Evolutionary conservation across 2,888 invertebrate species (phyloP).

Genomic region (Cephus pulcher): DNA sequence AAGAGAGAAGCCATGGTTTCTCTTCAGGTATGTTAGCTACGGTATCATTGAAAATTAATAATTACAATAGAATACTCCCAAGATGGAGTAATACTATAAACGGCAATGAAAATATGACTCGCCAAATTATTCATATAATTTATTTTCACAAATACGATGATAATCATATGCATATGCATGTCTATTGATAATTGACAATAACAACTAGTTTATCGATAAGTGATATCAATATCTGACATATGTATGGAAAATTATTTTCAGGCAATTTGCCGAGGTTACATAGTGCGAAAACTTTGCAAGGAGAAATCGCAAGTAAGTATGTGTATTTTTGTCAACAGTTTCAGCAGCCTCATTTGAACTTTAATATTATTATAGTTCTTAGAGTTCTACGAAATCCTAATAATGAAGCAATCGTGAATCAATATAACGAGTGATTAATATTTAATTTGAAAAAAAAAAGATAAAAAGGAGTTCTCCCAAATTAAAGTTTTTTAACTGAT

Average conservation of each 20-base stretch:
- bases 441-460: too few species aligned
- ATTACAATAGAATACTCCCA: neutral
- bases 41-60: neutral
- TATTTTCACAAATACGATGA: neutral
- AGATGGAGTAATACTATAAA: too few species aligned
- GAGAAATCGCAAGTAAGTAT: conserved; percentile 69
- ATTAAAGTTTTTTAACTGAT: too few species aligned
- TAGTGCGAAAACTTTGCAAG: conserved; percentile 71
- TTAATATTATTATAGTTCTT: too few species aligned
- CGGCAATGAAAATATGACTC: neutral
- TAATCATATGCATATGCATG: neutral
- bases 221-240: conserved; percentile 41
- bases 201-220: neutral
- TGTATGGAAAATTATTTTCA: conserved; percentile 21
- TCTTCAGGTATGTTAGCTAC: conserved; percentile 70
- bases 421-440: too few species aligned
- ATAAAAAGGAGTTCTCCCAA: neutral
- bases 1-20: conserved; percentile 77
- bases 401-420: too few species aligned
- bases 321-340: neutral
- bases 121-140: neutral
- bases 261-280: conserved; percentile 80
- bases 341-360: too few species aligned
- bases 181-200: neutral
- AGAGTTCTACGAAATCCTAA: too few species aligned